Evolutionary conservation across 2,888 invertebrate species (phyloP).

Genomic region (Andrena hattorfiana): DNA sequence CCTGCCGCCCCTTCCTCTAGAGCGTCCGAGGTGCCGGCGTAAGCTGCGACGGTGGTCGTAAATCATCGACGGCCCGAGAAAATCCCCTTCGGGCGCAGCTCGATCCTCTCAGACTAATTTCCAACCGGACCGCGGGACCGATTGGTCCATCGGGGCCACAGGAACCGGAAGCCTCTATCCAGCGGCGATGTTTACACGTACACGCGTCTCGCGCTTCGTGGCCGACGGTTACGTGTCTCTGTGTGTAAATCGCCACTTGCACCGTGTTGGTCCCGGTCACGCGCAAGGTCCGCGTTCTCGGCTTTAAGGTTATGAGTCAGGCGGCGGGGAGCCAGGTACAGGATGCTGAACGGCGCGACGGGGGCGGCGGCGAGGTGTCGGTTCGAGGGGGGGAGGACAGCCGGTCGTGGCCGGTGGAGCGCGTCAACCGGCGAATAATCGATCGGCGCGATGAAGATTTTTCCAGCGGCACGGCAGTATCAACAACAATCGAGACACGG

Average conservation of each 20-base stretch:
- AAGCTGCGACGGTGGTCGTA: not conserved
- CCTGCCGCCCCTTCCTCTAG: not conserved
- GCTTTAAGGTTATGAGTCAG: conserved; percentile 61
- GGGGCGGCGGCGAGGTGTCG: conserved; percentile 22
- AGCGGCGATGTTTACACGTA: conserved; percentile 33
- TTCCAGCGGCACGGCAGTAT: conserved; percentile 39
- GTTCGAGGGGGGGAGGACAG: not conserved
- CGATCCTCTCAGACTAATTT: conserved; percentile 18
- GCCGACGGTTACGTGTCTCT: not conserved
- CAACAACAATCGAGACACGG: conserved; percentile 69
- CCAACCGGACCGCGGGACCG: not conserved
- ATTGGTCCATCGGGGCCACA: conserved; percentile 23
- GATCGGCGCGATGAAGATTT: conserved; percentile 42
- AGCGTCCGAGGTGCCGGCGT: not conserved
- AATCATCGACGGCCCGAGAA: not conserved
- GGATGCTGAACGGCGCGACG: conserved; percentile 51
- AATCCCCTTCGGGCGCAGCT: conserved; percentile 26
- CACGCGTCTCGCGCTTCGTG: not conserved
- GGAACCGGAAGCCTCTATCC: not conserved
- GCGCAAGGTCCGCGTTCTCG: conserved; percentile 31
- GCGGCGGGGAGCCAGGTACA: conserved; percentile 6
- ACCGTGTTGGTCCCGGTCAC: conserved; percentile 19
- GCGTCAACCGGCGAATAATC: conserved; percentile 13
- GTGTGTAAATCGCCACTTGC: conserved; percentile 12
- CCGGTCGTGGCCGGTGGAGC: no score